Percentiles rank a stretch among this genome's conserved stretches.
Evolutionary conservation across 1,140 invertebrate species (phyloP).

Genomic region (Ostrea edulis): DNA sequence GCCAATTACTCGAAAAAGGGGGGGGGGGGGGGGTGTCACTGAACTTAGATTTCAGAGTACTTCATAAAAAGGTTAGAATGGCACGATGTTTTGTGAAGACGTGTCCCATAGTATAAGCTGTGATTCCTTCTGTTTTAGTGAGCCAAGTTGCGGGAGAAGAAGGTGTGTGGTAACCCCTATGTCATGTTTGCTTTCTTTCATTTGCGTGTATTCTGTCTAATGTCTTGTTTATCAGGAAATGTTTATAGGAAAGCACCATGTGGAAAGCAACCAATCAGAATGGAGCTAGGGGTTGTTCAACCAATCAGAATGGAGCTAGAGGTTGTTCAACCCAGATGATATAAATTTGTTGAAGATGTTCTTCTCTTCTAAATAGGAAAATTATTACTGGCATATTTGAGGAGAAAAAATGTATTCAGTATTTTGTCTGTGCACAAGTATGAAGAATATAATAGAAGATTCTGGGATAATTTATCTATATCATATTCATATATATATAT

Average conservation of each 20-base stretch:
- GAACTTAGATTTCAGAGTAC: background rate
- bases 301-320: background rate
- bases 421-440: background rate
- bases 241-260: background rate
- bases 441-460: background rate
- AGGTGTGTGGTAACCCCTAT: background rate
- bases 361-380: background rate
- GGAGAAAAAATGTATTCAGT: background rate
- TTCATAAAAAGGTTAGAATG: no score
- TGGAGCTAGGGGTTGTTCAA: background rate
- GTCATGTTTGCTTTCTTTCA: conserved; percentile 19
- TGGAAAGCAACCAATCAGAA: conserved; percentile 29
- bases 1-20: no score
- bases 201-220: conserved; percentile 20
- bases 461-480: background rate
- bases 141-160: background rate
- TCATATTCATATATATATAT: background rate
- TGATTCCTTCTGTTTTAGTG: conserved; percentile 26
- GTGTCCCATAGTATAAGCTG: background rate
- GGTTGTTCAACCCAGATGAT: background rate
- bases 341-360: background rate
- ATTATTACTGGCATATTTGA: conserved; percentile 22
- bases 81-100: background rate
- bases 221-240: conserved; percentile 29
- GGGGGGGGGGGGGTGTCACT: no score